A percentile compares a stretch with the other conserved stretches of the same genome.
Conservation (phyloP, 1,140 invertebrate genomes). For the Hylaeus anthracinus region DNA sequence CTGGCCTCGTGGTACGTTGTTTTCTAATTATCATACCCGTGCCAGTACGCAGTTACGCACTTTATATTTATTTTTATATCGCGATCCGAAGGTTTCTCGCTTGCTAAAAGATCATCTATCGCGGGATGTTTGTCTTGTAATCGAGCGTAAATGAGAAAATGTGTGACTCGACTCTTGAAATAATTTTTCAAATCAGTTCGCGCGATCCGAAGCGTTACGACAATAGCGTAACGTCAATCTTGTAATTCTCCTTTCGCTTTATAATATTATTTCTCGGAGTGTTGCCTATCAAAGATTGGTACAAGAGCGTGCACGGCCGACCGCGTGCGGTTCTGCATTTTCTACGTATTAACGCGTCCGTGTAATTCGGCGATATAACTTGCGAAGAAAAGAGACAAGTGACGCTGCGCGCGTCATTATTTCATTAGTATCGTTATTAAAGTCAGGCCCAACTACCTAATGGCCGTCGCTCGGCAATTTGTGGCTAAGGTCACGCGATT, state of each 20-base stretch:
- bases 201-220: no score
- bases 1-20: background rate
- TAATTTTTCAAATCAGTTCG: slow-evolving; percentile 40
- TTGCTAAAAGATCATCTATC: background rate
- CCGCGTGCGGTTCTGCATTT: background rate
- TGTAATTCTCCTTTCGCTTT: no score
- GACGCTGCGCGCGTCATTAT: slow-evolving; percentile 60
- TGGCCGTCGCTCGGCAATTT: slow-evolving; percentile 60
- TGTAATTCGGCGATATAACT: slow-evolving; percentile 12
- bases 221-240: no score
- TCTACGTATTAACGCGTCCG: background rate
- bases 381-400: slow-evolving; percentile 54
- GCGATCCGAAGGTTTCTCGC: background rate
- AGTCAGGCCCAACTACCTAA: slow-evolving; percentile 65
- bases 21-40: background rate
- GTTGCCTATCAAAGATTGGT: no score
- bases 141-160: slow-evolving; percentile 34
- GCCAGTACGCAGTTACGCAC: background rate
- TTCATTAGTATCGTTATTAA: slow-evolving; percentile 72
- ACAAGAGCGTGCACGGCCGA: no score
- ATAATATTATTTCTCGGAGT: no score
- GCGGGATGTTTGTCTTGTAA: background rate
- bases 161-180: slow-evolving; percentile 70
- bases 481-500: slow-evolving; percentile 62
- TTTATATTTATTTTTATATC: slow-evolving; percentile 19